Conservation (phyloP, 1,140 invertebrate genomes). For the Papilio xuthus region DNA sequence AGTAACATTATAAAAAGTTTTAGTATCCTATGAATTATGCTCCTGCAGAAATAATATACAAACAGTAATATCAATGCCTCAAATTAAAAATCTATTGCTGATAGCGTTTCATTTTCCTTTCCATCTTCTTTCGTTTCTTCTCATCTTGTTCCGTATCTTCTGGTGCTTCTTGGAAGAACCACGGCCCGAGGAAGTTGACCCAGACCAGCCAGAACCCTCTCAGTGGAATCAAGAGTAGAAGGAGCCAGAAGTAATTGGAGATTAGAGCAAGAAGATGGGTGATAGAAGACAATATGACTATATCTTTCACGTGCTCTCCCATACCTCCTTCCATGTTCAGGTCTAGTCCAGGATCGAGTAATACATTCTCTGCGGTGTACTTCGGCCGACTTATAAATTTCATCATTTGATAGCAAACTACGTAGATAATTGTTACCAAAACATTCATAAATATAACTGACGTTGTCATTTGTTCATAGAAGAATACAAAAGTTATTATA, state of each 20-base stretch:
- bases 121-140: conserved; percentile 92
- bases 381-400: conserved; percentile 89
- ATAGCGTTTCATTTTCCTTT: conserved; percentile 86
- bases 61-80: not conserved
- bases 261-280: conserved; percentile 89
- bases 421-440: conserved; percentile 85
- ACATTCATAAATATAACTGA: conserved; percentile 83
- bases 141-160: conserved; percentile 88
- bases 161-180: conserved; percentile 92
- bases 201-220: conserved; percentile 92
- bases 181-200: conserved; percentile 93
- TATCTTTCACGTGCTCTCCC: conserved; percentile 96
- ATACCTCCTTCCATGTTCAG: conserved; percentile 97
- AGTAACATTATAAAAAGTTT: not conserved
- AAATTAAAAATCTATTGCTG: conserved; percentile 43
- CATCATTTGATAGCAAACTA: conserved; percentile 90
- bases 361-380: conserved; percentile 85
- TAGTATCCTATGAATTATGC: not conserved
- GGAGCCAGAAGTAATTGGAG: conserved; percentile 95
- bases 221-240: conserved; percentile 90
- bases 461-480: conserved; percentile 80
- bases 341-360: conserved; percentile 94
- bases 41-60: not conserved
- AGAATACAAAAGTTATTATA: conserved; percentile 83
- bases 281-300: conserved; percentile 93